phyloP scores from a whole-genome alignment of 2,888 invertebrate species.

The Ptilodon capucinus region DNA sequence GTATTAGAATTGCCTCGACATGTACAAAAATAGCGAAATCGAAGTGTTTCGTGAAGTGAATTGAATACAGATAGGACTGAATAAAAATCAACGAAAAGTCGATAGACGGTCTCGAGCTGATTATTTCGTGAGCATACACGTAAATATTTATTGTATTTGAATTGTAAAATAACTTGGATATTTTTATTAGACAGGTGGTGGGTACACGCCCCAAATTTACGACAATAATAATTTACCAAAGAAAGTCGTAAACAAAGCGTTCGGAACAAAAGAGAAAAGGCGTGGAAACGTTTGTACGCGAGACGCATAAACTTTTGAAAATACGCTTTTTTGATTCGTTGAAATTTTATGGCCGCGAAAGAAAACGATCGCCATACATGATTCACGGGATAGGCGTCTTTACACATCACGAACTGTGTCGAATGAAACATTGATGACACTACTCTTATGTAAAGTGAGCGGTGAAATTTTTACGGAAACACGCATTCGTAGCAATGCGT shows the following conservation, averaged over 20 bases:
- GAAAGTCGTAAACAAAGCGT: slow-evolving; percentile 35
- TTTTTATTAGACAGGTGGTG: slow-evolving; percentile 35
- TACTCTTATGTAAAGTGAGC: slow-evolving; percentile 70
- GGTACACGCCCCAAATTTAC: slow-evolving; percentile 32
- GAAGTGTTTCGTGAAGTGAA: slow-evolving; percentile 67
- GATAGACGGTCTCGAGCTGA: slow-evolving; percentile 12
- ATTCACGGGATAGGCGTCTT: slow-evolving; percentile 71
- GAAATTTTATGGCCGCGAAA: slow-evolving; percentile 56
- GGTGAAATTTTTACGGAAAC: slow-evolving; percentile 66
- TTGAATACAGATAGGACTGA: slow-evolving; percentile 52
- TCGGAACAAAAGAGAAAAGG: slow-evolving; percentile 34
- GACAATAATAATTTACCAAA: slow-evolving; percentile 40
- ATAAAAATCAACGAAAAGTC: slow-evolving; percentile 44
- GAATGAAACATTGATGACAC: slow-evolving; percentile 71
- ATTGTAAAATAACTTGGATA: slow-evolving; percentile 36
- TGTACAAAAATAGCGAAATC: slow-evolving; percentile 73
- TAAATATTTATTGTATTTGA: slow-evolving; percentile 31
- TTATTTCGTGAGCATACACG: slow-evolving; percentile 26
- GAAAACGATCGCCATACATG: slow-evolving; percentile 73
- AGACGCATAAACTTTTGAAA: slow-evolving; percentile 40
- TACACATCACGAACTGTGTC: slow-evolving; percentile 58
- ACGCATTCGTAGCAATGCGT: slow-evolving; percentile 63
- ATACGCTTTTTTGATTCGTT: slow-evolving; percentile 45
- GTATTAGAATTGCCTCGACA: slow-evolving; percentile 74
- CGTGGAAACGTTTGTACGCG: slow-evolving; percentile 37